phyloP scores from a whole-genome alignment of 2,113 vertebrate genomes.

The Murina feae region DNA sequence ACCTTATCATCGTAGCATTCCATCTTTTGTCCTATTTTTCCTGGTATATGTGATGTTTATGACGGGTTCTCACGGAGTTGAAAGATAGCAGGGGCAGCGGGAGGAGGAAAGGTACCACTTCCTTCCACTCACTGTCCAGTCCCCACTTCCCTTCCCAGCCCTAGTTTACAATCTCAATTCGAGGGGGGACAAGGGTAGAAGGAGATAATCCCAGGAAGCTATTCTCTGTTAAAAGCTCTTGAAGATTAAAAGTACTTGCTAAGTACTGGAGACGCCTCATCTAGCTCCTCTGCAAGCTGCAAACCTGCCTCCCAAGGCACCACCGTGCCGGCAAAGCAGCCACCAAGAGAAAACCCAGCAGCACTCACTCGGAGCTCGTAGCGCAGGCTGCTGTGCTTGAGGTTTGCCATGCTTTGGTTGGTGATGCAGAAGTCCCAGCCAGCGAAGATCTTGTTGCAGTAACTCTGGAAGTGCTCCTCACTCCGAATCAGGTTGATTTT shows the following conservation, averaged over 20 bases:
- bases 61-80: background rate
- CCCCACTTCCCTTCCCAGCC: background rate
- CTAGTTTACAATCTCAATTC: background rate
- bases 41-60: background rate
- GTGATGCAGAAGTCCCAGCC: conserved; percentile 98
- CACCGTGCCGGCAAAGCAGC: rapidly evolving
- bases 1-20: background rate
- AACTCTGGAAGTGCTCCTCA: conserved; percentile 94
- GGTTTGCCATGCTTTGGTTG: conserved; percentile 80
- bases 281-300: background rate
- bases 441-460: conserved; percentile 96
- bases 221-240: background rate
- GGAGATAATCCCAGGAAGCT: background rate
- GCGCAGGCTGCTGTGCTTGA: conserved; percentile 90
- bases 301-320: background rate
- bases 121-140: rapidly evolving
- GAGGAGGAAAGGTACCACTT: background rate
- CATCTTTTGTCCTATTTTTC: background rate
- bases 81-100: background rate
- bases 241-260: background rate
- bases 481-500: conserved; percentile 87
- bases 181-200: no score
- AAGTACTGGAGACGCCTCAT: background rate
- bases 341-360: rapidly evolving
- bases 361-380: conserved; percentile 90